Conservation (phyloP, 2,797 vertebrate species). For the Pogoniulus pusillus region DNA sequence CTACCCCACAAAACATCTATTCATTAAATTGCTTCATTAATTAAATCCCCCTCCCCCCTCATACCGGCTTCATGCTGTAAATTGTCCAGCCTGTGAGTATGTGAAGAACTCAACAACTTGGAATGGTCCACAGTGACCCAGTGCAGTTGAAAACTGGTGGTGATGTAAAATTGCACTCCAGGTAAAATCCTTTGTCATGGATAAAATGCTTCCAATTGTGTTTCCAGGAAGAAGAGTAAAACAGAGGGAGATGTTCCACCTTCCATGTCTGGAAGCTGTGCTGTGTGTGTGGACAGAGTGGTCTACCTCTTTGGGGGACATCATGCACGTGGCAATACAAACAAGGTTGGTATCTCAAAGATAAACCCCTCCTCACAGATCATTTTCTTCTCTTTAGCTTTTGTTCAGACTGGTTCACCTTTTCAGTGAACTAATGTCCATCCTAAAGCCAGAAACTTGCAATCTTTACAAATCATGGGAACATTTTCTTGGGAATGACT, state of each 20-base stretch:
- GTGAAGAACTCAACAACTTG: rapidly evolving
- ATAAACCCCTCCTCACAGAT: neutral
- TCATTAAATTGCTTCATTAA: neutral
- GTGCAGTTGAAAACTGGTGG: rapidly evolving
- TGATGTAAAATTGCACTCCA: neutral
- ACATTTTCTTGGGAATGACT: neutral
- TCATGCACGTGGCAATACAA: conserved; percentile 91
- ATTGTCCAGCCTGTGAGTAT: neutral
- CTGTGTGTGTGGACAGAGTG: conserved; percentile 88
- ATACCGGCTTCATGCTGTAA: neutral
- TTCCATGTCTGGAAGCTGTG: conserved; percentile 98
- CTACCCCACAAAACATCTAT: neutral
- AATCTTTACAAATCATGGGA: neutral
- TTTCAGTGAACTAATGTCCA: neutral
- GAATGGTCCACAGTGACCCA: neutral
- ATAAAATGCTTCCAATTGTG: neutral
- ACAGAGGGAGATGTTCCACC: conserved; percentile 88
- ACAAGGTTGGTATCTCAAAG: conserved; percentile 79
- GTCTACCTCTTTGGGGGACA: conserved; percentile 97
- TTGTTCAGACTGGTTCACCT: neutral
- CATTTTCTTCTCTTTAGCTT: neutral
- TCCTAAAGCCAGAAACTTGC: neutral
- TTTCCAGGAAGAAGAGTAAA: conserved; percentile 84
- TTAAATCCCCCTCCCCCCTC: neutral
- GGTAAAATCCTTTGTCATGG: neutral